Evolutionary conservation across 2,113 vertebrate genomes (phyloP).

Genomic region (Cochlearius cochlearius): DNA sequence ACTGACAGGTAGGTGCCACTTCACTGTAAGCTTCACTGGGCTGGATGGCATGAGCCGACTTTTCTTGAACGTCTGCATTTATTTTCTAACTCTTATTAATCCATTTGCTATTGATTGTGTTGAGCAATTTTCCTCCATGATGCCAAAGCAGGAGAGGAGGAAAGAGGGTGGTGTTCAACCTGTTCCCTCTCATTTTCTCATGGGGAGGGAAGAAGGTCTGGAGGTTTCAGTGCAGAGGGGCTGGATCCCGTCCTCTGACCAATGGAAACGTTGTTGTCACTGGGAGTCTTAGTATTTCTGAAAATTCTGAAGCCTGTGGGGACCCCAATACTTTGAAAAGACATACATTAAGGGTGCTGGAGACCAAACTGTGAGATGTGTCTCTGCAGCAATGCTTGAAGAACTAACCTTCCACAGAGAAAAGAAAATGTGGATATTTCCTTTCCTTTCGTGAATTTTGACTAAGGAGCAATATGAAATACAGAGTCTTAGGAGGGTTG

Average conservation of each 20-base stretch:
- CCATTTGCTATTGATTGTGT: not conserved
- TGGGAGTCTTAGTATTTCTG: not conserved
- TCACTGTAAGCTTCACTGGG: not conserved
- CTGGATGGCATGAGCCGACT: not conserved
- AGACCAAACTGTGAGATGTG: not conserved
- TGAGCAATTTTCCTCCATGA: not conserved
- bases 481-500: not conserved
- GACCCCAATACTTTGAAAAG: not conserved
- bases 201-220: not conserved
- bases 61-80: not conserved
- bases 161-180: not conserved
- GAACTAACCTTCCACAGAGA: not conserved
- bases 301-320: not conserved
- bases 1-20: not conserved
- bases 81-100: not conserved
- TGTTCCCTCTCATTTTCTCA: not conserved
- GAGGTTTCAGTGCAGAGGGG: not conserved
- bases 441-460: not conserved
- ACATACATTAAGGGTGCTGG: not conserved
- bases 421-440: not conserved
- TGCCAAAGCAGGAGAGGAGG: not conserved
- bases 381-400: not conserved
- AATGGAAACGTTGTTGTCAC: accelerated
- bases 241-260: not conserved
- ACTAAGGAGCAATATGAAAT: not conserved